Evolutionary conservation across 2,888 invertebrate species (phyloP), one percentile per base, ranked within the genome.

Genomic region (Thymelicus acteon): DNA sequence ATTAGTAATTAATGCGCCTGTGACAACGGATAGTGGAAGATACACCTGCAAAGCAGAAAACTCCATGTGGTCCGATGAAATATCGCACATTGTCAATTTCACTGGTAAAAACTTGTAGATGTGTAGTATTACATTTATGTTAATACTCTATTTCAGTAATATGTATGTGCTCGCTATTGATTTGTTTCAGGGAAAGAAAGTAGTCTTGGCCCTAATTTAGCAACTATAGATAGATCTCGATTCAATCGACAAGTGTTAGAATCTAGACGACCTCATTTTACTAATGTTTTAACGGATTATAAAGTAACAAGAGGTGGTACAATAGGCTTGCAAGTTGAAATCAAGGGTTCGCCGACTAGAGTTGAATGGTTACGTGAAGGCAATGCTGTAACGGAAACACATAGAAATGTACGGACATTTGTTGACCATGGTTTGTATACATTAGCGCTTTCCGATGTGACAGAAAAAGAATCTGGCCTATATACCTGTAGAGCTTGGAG

Each of bases 251-350:
- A 89, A 81, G 85, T 83, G 37, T 77, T 88, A 63, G 93, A 92
- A 81, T 93, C 95, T n/a, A 91, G 95, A 60, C 93, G 95, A 74
- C 97, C 97, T 0, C 95, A 96, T 79, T 96, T 97, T 78, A 93
- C 95, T 0, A 95, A 94, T 72, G 95, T 96, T 0, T 86, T 97
- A 37, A 95, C 95, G 0, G 97, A 97, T 81, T 95, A 96, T 80
- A 95, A 95, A 68, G 97, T 97, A 0, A 95, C 96, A 5, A 92
- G 94, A 72, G 97, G 97, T 0, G 97, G 97, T 49, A 97, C 97
- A 0, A 96, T 97, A 73, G 97, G 97, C 4, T 94, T 98, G 24
- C 97, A 97, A 85, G 97, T 97, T 0, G 96, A 97, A 86, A 95
- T 97, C 48, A 95, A 95, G 84, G 96, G 96, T 80, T 92, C 92